These are phyloP conservation scores for Urocynchramus pylzowi DNA, from an alignment of 2,113 vertebrate species.

Conservation along the genomic window DNA sequence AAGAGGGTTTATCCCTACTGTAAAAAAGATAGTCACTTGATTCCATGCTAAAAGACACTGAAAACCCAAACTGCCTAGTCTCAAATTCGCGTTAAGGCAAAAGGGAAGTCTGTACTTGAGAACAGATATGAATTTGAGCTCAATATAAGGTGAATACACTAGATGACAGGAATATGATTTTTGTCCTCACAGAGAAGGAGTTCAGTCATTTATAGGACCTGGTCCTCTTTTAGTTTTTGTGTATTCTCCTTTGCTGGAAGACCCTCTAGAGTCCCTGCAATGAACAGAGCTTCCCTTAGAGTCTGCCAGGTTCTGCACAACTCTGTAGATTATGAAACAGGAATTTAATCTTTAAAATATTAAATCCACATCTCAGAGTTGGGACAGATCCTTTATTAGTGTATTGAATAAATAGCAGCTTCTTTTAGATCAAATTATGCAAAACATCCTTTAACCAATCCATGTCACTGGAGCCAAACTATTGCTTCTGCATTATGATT, in stretches of 20 bases:
- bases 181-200: background rate
- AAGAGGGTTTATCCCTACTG: background rate
- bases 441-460: background rate
- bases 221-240: background rate
- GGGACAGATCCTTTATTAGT: background rate
- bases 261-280: background rate
- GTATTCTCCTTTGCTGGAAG: background rate
- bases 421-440: background rate
- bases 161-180: background rate
- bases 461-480: background rate
- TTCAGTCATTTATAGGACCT: background rate
- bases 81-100: background rate
- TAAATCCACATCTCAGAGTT: background rate
- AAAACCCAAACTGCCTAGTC: background rate
- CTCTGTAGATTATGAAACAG: background rate
- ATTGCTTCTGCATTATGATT: background rate
- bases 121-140: background rate
- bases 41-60: background rate
- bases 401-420: background rate
- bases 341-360: background rate
- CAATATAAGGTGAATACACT: background rate
- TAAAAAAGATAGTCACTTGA: background rate
- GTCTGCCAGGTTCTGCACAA: background rate
- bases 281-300: background rate
- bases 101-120: background rate